Evolutionary conservation across 2,113 vertebrate species (phyloP).

Genomic region (Monopterus albus): DNA sequence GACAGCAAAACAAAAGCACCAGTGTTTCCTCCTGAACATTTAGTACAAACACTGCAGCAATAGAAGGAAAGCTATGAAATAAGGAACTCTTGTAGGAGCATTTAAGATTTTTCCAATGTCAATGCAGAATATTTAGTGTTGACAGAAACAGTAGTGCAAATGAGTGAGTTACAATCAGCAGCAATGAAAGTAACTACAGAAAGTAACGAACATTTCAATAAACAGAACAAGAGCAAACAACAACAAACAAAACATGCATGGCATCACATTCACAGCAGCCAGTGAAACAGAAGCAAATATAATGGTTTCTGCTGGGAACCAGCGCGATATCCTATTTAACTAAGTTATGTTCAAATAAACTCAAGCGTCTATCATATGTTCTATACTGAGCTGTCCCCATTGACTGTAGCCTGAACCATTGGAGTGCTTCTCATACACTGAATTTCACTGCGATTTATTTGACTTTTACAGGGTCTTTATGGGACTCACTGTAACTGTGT

Average conservation of each 20-base stretch:
- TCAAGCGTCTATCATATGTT: background rate
- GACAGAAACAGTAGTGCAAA: slow-evolving; percentile 22
- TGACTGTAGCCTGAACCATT: no score
- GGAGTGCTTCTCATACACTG: no score
- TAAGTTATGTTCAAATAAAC: background rate
- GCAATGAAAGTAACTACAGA: background rate
- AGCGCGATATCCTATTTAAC: background rate
- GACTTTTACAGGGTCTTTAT: no score
- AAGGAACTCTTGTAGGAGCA: background rate
- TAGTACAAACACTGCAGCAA: background rate
- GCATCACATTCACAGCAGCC: slow-evolving; percentile 21
- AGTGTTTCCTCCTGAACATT: slow-evolving; percentile 27
- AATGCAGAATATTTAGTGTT: background rate
- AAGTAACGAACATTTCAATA: background rate
- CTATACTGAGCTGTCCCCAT: no score
- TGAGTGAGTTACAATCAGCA: background rate
- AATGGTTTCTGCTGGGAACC: no score
- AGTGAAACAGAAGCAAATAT: no score
- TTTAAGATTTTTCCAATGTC: background rate
- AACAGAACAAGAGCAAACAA: slow-evolving; percentile 1
- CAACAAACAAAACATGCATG: slow-evolving; percentile 31
- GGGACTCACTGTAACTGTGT: background rate
- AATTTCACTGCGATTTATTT: no score
- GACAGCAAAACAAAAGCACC: background rate
- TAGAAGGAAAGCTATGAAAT: background rate